phyloP scores from a whole-genome alignment of 2,113 vertebrate species.

The Poicephalus gulielmi region DNA sequence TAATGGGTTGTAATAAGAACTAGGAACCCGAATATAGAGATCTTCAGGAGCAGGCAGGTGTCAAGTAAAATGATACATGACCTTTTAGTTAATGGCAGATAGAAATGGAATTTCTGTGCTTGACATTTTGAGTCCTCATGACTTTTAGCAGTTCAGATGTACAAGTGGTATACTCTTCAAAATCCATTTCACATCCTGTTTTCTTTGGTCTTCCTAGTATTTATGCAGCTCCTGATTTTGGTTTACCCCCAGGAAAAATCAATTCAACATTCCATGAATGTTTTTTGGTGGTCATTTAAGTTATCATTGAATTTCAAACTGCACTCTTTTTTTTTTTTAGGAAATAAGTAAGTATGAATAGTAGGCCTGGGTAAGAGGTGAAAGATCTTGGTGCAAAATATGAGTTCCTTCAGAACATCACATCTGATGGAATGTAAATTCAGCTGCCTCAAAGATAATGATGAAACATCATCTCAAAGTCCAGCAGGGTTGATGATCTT shows the following conservation, averaged over 20 bases:
- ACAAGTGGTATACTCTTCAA: background rate
- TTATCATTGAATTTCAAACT: background rate
- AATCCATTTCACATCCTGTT: background rate
- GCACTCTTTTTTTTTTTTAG: background rate
- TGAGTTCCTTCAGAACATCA: background rate
- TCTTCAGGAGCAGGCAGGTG: background rate
- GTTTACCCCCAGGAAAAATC: background rate
- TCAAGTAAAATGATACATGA: background rate
- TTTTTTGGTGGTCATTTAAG: background rate
- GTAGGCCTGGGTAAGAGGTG: background rate
- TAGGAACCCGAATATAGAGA: background rate
- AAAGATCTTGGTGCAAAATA: background rate
- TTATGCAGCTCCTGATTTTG: background rate
- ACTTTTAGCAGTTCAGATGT: background rate
- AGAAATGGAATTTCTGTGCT: background rate
- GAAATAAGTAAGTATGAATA: background rate
- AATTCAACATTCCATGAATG: background rate
- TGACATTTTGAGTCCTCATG: background rate
- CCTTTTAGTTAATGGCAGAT: background rate
- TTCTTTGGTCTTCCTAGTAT: background rate
- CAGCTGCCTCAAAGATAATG: background rate
- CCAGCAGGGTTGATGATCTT: background rate
- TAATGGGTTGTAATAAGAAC: background rate
- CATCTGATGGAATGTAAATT: background rate
- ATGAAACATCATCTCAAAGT: background rate